These are phyloP conservation scores for Sterna hirundo DNA, from an alignment of 2,113 vertebrate genomes.

Conservation along the genomic window DNA sequence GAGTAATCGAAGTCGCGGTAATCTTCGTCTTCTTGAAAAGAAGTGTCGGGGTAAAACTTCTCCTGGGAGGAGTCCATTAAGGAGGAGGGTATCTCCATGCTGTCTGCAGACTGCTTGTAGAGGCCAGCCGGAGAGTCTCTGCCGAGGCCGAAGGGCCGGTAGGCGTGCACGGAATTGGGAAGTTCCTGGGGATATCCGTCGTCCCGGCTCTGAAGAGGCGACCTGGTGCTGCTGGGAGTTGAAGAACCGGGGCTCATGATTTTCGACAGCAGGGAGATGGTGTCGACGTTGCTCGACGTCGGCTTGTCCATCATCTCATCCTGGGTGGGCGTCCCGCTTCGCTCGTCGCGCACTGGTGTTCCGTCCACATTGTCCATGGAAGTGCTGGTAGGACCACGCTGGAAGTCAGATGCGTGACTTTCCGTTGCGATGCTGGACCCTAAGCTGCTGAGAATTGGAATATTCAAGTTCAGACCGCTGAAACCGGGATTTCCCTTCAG, in stretches of 20 bases:
- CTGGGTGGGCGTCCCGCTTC: conserved; percentile 93
- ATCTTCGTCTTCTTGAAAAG: conserved; percentile 82
- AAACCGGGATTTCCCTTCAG: conserved; percentile 96
- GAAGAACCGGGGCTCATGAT: conserved; percentile 83
- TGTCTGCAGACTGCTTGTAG: conserved; percentile 69
- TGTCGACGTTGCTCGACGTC: conserved; percentile 73
- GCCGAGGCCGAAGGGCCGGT: conserved; percentile 71
- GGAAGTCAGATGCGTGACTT: conserved; percentile 70
- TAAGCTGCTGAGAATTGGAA: conserved; percentile 77
- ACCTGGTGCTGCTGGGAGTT: conserved; percentile 77
- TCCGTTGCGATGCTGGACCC: conserved; percentile 68
- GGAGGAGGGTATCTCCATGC: conserved; percentile 73
- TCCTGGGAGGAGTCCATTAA: conserved; percentile 78
- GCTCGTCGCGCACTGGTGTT: conserved; percentile 92
- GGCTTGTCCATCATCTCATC: conserved; percentile 98
- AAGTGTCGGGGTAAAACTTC: conserved; percentile 79
- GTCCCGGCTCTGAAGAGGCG: conserved; percentile 70
- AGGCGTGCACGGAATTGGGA: conserved; percentile 63
- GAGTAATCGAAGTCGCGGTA: conserved; percentile 80
- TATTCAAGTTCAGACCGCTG: conserved; percentile 87
- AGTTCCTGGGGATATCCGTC: conserved; percentile 73
- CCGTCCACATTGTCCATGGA: conserved; percentile 88
- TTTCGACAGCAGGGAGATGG: conserved; percentile 77
- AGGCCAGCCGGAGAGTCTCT: conserved; percentile 66
- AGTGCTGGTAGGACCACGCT: conserved; percentile 74